Conservation (phyloP, 2,888 invertebrate species). For the Hypomecis punctinalis region DNA sequence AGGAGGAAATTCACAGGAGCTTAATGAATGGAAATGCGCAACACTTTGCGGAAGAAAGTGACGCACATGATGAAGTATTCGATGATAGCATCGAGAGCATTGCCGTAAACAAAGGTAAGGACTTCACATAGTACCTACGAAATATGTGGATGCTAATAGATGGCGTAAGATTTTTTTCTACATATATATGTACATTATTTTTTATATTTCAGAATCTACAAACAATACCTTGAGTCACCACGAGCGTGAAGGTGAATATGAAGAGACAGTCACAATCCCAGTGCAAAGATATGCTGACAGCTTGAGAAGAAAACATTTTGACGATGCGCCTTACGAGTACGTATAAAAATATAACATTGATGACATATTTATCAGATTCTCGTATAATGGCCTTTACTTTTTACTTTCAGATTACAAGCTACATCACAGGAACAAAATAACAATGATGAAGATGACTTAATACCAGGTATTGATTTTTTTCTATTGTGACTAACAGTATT, state of each 20-base stretch:
- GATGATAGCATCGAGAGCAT: constrained; percentile 53
- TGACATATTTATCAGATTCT: neutral
- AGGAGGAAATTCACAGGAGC: constrained; percentile 77
- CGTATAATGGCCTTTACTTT: neutral
- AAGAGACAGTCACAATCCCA: constrained; percentile 82
- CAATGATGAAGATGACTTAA: constrained; percentile 69
- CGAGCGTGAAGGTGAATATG: constrained; percentile 86
- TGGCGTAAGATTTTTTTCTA: neutral
- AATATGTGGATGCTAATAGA: no score
- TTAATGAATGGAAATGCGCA: constrained; percentile 60
- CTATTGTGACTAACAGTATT: neutral
- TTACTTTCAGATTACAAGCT: constrained; percentile 41
- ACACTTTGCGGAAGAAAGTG: constrained; percentile 35
- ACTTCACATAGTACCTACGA: neutral
- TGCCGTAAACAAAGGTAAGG: constrained; percentile 54
- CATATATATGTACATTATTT: neutral
- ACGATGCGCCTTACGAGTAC: constrained; percentile 67
- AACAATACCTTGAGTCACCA: constrained; percentile 71
- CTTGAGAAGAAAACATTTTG: constrained; percentile 78
- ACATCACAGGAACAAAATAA: constrained; percentile 45
- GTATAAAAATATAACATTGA: constrained; percentile 31
- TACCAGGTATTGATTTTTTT: constrained; percentile 63
- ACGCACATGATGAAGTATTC: constrained; percentile 43
- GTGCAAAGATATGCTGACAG: constrained; percentile 85
- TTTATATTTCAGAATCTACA: constrained; percentile 54